phyloP scores from a whole-genome alignment of 1,140 invertebrate genomes.

The Agrypnia vestita region DNA sequence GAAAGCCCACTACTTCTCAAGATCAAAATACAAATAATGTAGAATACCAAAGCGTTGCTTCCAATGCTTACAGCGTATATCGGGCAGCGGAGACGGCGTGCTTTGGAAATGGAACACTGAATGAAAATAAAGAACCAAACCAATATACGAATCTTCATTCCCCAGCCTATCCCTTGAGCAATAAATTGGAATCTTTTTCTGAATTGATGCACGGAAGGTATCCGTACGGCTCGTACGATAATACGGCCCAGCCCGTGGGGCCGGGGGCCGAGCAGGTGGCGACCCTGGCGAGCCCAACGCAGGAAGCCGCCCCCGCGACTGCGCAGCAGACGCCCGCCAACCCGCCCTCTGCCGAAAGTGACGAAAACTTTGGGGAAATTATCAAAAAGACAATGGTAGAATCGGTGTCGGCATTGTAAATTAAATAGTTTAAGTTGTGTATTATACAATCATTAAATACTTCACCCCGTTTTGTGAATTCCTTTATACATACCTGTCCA shows the following conservation, averaged over 20 bases:
- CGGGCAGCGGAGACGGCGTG: constrained; percentile 65
- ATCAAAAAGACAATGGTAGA: constrained; percentile 95
- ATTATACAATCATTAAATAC: constrained; percentile 29
- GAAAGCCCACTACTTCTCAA: constrained; percentile 65
- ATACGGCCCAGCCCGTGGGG: constrained; percentile 32
- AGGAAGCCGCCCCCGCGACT: constrained; percentile 59
- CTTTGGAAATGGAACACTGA: constrained; percentile 49
- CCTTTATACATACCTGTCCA: constrained; percentile 12
- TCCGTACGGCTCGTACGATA: constrained; percentile 68
- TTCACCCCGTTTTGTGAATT: background rate
- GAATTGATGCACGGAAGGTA: constrained; percentile 78
- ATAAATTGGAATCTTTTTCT: constrained; percentile 81
- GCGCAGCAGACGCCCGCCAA: constrained; percentile 54
- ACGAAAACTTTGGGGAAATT: constrained; percentile 92
- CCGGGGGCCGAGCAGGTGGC: constrained; percentile 39
- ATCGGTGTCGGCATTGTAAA: constrained; percentile 81
- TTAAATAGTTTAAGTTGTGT: constrained; percentile 26
- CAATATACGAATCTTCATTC: constrained; percentile 75
- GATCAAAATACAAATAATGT: constrained; percentile 59
- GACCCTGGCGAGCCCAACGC: constrained; percentile 12
- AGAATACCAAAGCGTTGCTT: constrained; percentile 42
- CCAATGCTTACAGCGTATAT: constrained; percentile 69
- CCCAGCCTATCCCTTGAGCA: constrained; percentile 74
- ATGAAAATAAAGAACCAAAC: constrained; percentile 68
- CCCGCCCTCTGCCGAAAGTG: constrained; percentile 55